A percentile compares a stretch with the other conserved stretches of the same genome.
phyloP scores from a whole-genome alignment of 2,113 vertebrate genomes.

The Pyrgilauda ruficollis region DNA sequence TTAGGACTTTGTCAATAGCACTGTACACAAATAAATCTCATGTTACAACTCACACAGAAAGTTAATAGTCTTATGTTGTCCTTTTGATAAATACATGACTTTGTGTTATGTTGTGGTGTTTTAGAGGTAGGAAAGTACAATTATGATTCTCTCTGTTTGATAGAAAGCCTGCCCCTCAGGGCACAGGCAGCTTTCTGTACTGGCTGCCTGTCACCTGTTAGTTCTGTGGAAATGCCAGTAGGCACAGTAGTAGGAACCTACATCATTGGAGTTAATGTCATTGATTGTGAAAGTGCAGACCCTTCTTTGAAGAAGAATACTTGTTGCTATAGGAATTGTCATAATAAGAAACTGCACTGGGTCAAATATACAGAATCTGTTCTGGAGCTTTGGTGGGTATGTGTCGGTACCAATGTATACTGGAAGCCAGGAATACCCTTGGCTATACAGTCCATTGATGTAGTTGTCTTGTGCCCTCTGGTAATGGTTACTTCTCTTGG shows the following conservation, averaged over 20 bases:
- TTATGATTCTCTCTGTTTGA: background rate
- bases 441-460: background rate
- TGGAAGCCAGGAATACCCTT: background rate
- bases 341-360: accelerated
- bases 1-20: background rate
- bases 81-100: background rate
- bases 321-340: background rate
- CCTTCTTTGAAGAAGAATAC: background rate
- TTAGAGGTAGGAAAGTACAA: background rate
- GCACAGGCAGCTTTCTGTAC: background rate
- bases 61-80: background rate
- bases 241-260: constrained; percentile 52
- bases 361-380: background rate
- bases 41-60: background rate
- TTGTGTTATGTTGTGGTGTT: background rate
- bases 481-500: background rate
- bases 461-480: accelerated
- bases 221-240: background rate
- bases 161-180: background rate
- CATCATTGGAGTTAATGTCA: background rate
- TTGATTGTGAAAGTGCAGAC: background rate
- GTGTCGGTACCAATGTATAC: background rate
- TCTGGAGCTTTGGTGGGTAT: background rate
- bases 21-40: background rate
- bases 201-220: background rate